Conservation (phyloP, 2,797 vertebrate species). For the Onychomys leucogaster region DNA sequence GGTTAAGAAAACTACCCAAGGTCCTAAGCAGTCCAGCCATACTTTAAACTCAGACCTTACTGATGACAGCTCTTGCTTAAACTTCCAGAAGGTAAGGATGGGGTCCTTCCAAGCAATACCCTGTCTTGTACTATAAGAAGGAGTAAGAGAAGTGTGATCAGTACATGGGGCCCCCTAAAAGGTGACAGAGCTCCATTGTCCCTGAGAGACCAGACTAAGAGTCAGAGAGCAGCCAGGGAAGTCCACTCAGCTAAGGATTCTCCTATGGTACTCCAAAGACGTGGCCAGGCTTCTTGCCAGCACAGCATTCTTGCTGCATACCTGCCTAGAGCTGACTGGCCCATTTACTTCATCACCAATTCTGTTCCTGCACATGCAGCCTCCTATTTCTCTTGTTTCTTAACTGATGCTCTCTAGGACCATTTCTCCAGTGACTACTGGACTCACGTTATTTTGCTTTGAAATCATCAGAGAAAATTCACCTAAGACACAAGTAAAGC, state of each 20-base stretch:
- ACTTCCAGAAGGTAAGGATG: neutral
- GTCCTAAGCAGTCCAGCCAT: neutral
- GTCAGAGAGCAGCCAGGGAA: neutral
- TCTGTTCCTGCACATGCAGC: neutral
- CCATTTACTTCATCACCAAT: neutral
- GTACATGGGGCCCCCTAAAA: neutral
- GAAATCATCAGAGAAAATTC: neutral
- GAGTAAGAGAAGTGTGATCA: neutral
- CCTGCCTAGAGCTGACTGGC: no score
- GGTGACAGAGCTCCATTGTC: neutral
- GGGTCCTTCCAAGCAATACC: neutral
- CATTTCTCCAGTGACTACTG: neutral
- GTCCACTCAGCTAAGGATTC: neutral
- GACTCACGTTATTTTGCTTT: neutral
- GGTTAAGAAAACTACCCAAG: neutral
- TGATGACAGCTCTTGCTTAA: neutral
- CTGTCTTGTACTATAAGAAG: neutral
- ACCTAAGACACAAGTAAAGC: neutral
- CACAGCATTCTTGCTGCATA: accelerated
- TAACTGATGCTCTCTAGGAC: neutral
- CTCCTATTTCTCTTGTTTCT: neutral
- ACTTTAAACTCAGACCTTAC: neutral
- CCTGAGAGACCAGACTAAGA: neutral
- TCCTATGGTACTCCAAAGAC: neutral
- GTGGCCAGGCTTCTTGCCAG: neutral